A percentile compares a stretch with the other conserved stretches of the same genome.
These are phyloP conservation scores for Chitala chitala DNA, from an alignment of 2,113 vertebrate species.

Conservation along the genomic window DNA sequence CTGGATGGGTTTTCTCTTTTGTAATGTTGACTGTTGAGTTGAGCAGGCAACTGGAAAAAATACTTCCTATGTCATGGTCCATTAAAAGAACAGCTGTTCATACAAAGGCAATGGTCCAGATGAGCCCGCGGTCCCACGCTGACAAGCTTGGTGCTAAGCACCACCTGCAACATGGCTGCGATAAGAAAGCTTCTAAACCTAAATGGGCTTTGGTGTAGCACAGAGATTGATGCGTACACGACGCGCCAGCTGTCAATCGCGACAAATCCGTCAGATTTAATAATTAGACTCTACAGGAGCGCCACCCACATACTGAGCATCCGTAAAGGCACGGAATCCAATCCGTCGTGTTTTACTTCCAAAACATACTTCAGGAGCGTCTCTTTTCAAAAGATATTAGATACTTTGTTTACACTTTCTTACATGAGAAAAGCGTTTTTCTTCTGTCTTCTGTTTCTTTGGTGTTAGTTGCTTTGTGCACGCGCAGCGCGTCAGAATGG, in stretches of 20 bases:
- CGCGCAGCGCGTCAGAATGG: neutral
- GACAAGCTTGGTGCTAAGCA: slow-evolving; percentile 14
- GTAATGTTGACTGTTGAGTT: neutral
- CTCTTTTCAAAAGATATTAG: neutral
- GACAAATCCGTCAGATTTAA: too few relatives aligned
- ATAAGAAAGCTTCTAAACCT: neutral
- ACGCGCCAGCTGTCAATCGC: neutral
- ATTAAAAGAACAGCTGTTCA: neutral
- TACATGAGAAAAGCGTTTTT: neutral
- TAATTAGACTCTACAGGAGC: too few relatives aligned
- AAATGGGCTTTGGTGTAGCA: neutral
- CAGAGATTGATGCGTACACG: neutral
- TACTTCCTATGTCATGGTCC: neutral
- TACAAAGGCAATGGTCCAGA: neutral
- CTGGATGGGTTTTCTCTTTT: neutral
- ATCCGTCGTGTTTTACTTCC: neutral
- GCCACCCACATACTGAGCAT: neutral
- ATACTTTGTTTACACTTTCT: too few relatives aligned
- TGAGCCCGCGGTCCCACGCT: neutral
- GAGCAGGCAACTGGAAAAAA: neutral
- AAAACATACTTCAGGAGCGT: neutral
- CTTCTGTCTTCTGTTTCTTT: neutral
- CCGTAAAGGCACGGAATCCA: neutral
- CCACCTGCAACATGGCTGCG: neutral
- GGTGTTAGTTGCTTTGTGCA: neutral